These are phyloP conservation scores for Macrocentrus cingulum DNA, from an alignment of 1,140 invertebrate species.

Conservation along the genomic window DNA sequence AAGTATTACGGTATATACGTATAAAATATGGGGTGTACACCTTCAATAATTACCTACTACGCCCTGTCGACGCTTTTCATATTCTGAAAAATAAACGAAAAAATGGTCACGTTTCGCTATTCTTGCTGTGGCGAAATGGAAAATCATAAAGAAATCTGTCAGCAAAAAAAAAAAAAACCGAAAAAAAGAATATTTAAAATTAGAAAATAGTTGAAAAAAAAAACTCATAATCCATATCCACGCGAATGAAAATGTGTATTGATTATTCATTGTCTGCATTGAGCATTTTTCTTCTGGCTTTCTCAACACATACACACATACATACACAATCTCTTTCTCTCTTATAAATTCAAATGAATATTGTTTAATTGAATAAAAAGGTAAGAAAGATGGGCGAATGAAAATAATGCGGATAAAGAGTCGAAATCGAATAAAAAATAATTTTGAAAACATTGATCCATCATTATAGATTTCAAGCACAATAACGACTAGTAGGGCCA, in stretches of 20 bases:
- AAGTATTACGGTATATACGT: conserved; percentile 18
- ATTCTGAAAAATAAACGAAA: conserved; percentile 17
- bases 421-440: conserved; percentile 28
- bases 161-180: conserved; percentile 5
- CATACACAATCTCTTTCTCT: conserved; percentile 15
- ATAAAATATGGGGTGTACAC: conserved; percentile 17
- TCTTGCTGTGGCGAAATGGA: conserved; percentile 1
- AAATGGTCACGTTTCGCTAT: conserved; percentile 23
- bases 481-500: conserved; percentile 59
- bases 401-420: conserved; percentile 31
- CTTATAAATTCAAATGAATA: conserved; percentile 20
- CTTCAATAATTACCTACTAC: conserved; percentile 10
- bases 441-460: conserved; percentile 49
- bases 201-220: conserved; percentile 1
- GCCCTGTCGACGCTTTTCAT: conserved; percentile 21
- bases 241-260: conserved; percentile 13
- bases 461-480: conserved; percentile 50
- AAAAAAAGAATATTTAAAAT: conserved; percentile 15
- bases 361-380: conserved; percentile 19
- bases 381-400: conserved; percentile 10
- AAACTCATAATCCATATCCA: conserved; percentile 27
- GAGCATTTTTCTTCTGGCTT: conserved; percentile 11
- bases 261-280: conserved; percentile 12
- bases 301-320: conserved; percentile 6
- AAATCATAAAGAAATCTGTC: background rate